A percentile compares a stretch with the other conserved stretches of the same genome.
phyloP scores from a whole-genome alignment of 2,797 vertebrate species.

The Pseudomugil gertrudae region DNA sequence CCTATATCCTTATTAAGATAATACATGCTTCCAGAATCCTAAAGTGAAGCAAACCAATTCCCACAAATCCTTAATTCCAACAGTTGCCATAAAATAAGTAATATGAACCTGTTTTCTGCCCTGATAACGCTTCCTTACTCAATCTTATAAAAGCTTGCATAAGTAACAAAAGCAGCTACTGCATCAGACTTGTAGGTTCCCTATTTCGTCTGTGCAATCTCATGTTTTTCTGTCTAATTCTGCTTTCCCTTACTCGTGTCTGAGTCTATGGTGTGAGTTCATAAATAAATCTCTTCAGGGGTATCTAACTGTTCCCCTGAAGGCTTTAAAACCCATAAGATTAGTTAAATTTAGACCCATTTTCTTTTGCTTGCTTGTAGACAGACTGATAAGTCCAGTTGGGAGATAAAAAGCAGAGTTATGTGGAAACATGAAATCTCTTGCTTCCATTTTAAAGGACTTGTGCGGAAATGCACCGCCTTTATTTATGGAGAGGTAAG shows the following conservation, averaged over 20 bases:
- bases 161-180: conserved; percentile 7
- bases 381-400: conserved; percentile 54
- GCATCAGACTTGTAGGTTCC: conserved; percentile 15
- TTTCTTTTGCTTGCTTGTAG: conserved; percentile 28
- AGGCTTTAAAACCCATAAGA: conserved; percentile 66
- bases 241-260: conserved; percentile 28
- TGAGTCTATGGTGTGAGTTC: no score
- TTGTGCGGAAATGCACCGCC: conserved; percentile 35
- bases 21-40: background rate
- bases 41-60: background rate
- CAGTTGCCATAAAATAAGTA: background rate
- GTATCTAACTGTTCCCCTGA: conserved; percentile 43
- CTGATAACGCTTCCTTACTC: conserved; percentile 11
- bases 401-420: conserved; percentile 55
- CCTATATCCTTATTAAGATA: background rate
- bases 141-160: conserved; percentile 12
- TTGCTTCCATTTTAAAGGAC: conserved; percentile 48
- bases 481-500: conserved; percentile 23
- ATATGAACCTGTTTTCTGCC: conserved; percentile 18
- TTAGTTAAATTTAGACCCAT: conserved; percentile 48
- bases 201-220: conserved; percentile 29
- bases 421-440: conserved; percentile 50
- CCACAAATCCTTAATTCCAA: background rate
- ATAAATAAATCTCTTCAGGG: conserved; percentile 71
- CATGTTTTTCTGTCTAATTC: conserved; percentile 25